A percentile compares a stretch with the other conserved stretches of the same genome.
These are phyloP conservation scores for Pipistrellus nathusii DNA, from an alignment of 2,797 vertebrate species.

Conservation along the genomic window DNA sequence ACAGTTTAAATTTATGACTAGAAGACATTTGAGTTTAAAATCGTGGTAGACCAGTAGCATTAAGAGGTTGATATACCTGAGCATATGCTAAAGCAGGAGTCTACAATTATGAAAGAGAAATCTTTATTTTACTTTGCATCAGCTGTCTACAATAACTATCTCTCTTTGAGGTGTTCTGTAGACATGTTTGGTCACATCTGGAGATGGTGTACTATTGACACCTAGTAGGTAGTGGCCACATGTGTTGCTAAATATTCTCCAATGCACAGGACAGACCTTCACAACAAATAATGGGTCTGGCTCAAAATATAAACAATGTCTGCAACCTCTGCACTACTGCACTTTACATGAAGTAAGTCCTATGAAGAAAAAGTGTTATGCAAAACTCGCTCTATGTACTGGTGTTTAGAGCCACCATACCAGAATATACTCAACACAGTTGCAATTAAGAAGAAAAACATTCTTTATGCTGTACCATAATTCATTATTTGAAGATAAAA, in stretches of 20 bases:
- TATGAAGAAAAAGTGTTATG: constrained; percentile 33
- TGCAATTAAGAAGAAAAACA: constrained; percentile 14
- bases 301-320: constrained; percentile 37
- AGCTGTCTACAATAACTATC: not conserved
- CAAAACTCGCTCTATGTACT: constrained; percentile 22
- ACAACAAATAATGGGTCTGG: constrained; percentile 31
- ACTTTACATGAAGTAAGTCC: constrained; percentile 11
- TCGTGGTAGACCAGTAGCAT: not conserved
- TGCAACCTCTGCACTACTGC: not conserved
- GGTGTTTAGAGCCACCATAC: not conserved
- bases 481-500: constrained; percentile 52
- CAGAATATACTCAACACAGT: not conserved
- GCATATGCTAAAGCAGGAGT: not conserved
- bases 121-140: constrained; percentile 34
- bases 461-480: not conserved
- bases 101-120: constrained; percentile 7
- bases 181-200: not conserved
- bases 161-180: constrained; percentile 25
- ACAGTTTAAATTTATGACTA: constrained; percentile 29
- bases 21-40: constrained; percentile 56
- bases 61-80: not conserved
- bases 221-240: constrained; percentile 15
- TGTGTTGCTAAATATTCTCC: not conserved
- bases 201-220: not conserved
- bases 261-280: not conserved